Conservation (phyloP, 2,888 invertebrate genomes). For the Plagodis dolabraria region DNA sequence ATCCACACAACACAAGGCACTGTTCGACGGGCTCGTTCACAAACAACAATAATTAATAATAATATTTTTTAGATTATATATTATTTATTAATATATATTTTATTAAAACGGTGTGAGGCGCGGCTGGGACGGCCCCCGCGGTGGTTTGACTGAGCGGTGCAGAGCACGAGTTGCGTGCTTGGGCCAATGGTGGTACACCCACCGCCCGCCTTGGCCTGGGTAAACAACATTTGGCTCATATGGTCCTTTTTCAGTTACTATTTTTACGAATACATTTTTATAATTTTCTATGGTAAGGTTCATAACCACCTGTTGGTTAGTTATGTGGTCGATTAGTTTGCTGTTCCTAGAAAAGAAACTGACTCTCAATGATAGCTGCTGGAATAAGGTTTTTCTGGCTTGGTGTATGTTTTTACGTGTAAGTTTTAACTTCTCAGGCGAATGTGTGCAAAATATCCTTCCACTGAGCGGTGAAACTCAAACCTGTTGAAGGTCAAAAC, state of each 20-base stretch:
- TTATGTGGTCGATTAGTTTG: no score
- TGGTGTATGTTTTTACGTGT: no score
- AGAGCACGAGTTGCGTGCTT: conserved; percentile 75
- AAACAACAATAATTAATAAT: conserved; percentile 6
- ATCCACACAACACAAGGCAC: conserved; percentile 48
- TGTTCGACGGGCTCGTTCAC: conserved; percentile 26
- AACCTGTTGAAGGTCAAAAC: no score
- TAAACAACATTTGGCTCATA: conserved; percentile 58
- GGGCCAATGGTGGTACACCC: conserved; percentile 63
- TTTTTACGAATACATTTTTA: conserved; percentile 50
- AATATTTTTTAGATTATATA: conserved; percentile 13
- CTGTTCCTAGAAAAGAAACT: no score
- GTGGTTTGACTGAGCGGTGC: conserved; percentile 74
- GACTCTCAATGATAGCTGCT: no score
- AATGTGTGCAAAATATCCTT: no score
- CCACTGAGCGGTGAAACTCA: no score
- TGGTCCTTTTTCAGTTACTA: conserved; percentile 35
- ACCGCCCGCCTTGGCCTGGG: conserved; percentile 63
- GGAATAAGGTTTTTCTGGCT: no score
- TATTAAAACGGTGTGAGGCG: conserved; percentile 45
- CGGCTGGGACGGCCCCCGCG: conserved; percentile 65
- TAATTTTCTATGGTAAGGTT: no score
- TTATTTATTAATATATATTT: conserved; percentile 32
- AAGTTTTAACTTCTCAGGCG: no score
- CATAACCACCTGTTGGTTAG: no score